Evolutionary conservation across 2,113 vertebrate genomes (phyloP), one percentile per base, ranked within the genome.

Genomic region (Terrapene triunguis): DNA sequence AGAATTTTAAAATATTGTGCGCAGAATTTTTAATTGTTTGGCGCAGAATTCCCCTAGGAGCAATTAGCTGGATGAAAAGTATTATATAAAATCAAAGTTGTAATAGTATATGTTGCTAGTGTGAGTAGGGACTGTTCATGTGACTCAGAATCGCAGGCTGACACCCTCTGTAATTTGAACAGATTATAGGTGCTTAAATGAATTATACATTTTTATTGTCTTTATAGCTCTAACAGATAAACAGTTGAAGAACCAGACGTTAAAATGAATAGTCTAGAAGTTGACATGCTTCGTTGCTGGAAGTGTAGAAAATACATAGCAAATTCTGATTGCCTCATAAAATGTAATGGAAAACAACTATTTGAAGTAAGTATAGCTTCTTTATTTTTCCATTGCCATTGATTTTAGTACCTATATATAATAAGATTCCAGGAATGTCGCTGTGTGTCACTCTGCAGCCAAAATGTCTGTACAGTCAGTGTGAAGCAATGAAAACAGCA

Each of bases 221-320:
- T 96, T 95, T 91, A 65, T 95, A 85, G 97, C 88, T 89, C 57
- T 84, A 76, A 87, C 95, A 96, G 94, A 87, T 88, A 97, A 93
- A 96, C 59, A 96, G 87, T 84, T 94, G 44, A 97, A 96, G 94
- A 89, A 87, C 88, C 87, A 27, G 48, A 88, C 82, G 51, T 1
- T 93, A 90, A 94, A 90, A 92, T 97, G 94, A 95, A 51, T 86
- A 95, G 76, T 38, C 84, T 81, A 83, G 97, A 96, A 54, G 53
- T 16, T 93, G 91, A 84, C 92, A 50, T 94, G 89, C 95, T 98
- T 12, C 25, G 0, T 89, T 98, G 98, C 93, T 98, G 98, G 97
- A 98, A 97, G 92, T 98, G 98, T 95, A 97, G 97, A 96, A 97
- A 98, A 97, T 97, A 83, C 1, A 51, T 98, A 94, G 97, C 97